Evolutionary conservation across 1,140 invertebrate genomes (phyloP), one percentile per base, ranked within the genome.

Genomic region (Steinernema feltiae): DNA sequence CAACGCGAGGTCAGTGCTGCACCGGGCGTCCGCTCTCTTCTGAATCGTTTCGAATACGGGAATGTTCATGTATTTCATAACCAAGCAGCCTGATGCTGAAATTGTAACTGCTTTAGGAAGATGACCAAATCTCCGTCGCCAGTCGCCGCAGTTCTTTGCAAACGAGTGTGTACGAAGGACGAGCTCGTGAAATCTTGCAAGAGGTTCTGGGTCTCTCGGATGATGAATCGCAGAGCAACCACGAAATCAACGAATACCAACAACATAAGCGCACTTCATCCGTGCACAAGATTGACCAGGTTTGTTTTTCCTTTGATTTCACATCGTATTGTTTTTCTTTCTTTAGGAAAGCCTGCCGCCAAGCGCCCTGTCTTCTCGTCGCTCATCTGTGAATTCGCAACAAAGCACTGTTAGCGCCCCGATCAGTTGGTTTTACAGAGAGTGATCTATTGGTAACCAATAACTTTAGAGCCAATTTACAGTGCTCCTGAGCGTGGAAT

Each of bases 131-230:
- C 12, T n/a, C 35, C 35, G 35, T n/a, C 24, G 53, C 15, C 15
- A 63, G 53, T 21, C 53, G 53, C 15, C 53, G 53, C 53, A 63
- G 53, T 21, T 63, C 53, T 7, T 21, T 63, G 2, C 53, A 63
- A 27, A 63, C 53, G 7, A 63, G 53, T 21, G 53, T 63, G 2
- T 63, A 63, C 53, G 53, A 63, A 27, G 53, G 53, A n/a, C 53
- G 53, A 15, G 53, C 53, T 27, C 53, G 53, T 27, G 53, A 63
- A 27, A 63, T 63, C 24, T 27, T 63, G 15, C 53, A 63, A 27
- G 53, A 63, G 24, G 53, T 63, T 15, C 53, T 63, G 7, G 53
- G 53, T n/a, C 53, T 63, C 53, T 63, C 53, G 2, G 53, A 63
- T 27, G 53, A 63, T 21, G 53, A 63, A 3, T 46, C 41, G 41